Evolutionary conservation across 2,797 vertebrate genomes (phyloP), one percentile per base, ranked within the genome.

Genomic region (Falco biarmicus): DNA sequence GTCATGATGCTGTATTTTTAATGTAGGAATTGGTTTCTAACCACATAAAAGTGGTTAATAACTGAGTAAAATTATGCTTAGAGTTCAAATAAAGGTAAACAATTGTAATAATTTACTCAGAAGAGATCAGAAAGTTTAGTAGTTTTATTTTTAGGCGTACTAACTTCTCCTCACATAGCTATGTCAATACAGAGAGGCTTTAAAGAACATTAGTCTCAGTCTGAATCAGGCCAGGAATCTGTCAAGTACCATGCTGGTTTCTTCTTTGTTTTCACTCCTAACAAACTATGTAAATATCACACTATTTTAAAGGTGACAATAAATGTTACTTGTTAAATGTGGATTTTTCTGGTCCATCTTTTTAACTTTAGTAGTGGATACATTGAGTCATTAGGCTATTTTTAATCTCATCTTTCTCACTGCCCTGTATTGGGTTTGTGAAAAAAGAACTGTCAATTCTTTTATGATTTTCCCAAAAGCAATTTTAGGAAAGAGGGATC

Each of bases 381-480:
- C 56, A 22, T 18, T 1, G 11, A 75, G n/a, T 95, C 39, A 59
- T 92, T 84, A 90, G 88, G n/a, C 76, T 77, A 69, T 87, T 80
- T 95, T 75, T 75, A 79, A 14, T 92, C 82, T 87, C 89, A 71
- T 95, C 11, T 6, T 90, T 92, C 70, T 86, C 74, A 65, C 90
- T 90, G 60, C 71, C 76, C 78, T 89, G 57, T 43, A 83, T 92
- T 96, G 54, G 74, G 12, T n/a, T 82, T 75, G 32, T 75, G 50
- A 76, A 74, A 76, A 69, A 70, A 70, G 15, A 87, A 24, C n/a
- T 11, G 15, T 64, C 61, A 43, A 65, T 77, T 89, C 14, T 94
- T 90, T 47, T 63, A 39, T 59, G 45, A 32, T 37, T 43, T 85
- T 71, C 45, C 69, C 47, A 22, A 65, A 85, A 50, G 80, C 65